Base-by-base conservation (phyloP, 2,888 invertebrate genomes). In the Stegophylla sp. region DNA sequence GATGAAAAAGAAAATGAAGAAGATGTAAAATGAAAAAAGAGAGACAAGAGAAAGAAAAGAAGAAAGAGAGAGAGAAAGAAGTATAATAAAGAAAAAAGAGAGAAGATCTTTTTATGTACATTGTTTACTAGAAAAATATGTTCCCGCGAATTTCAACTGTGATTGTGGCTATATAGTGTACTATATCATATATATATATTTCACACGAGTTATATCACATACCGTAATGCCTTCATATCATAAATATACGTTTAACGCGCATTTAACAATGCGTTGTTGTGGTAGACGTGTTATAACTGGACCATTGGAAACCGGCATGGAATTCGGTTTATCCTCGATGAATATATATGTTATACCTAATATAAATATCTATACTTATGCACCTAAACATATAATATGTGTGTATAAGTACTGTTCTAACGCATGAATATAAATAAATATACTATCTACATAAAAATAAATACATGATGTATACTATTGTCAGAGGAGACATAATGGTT, bases 211-310 rank as follows among this genome's bases (percentile, higher is more conserved):
- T 73, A 48, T 63, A 48, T 15, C 15, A 20, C 20, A 34, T 74
- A 74, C 73, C 73, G 61, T 48, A 43, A 72, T 59, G 17, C 56
- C 56, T 23, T 59, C 72, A 59, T 72, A 72, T 71, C 53, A 20
- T 53, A 59, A n/a, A 61, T 34, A 61, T 34, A 61, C 2, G 23
- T 41, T 56, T 43, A 56, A 10, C 7, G 34, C 34, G 17, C 26
- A 51, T 15, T 28, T 20, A 74, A 74, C 64, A 75, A 75, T 53
- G 74, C 4, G 61, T 48, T 28, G 43, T 61, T 63, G 48, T 45
- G 13, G 63, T 41, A 48, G 34, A 64, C 51, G 51, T 51, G 63
- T 75, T 75, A 75, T 75, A 75, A 75, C 64, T 75, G 64, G 64
- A 75, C 53, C 51, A 41, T 23, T 64, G 53, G 41, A 51, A 51